Conservation (phyloP, 1,140 invertebrate species). For the Penaeus indicus region DNA sequence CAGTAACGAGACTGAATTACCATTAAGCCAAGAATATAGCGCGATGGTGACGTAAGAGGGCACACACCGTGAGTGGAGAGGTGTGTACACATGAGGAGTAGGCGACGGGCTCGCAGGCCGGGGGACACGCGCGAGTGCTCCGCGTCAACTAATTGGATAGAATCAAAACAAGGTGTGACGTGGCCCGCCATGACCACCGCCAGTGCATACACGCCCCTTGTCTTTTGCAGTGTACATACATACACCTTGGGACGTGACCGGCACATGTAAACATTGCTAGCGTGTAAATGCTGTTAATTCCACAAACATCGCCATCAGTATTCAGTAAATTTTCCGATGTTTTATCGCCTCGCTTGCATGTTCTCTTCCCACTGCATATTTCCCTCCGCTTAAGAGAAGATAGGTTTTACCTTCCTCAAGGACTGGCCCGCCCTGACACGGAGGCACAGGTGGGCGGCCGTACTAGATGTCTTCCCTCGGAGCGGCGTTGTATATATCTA, state of each 20-base stretch:
- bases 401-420: too few species aligned
- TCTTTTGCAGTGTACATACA: background rate
- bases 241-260: background rate
- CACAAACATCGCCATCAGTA: background rate
- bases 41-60: background rate
- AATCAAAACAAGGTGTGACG: slow-evolving; percentile 44
- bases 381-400: too few species aligned
- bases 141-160: slow-evolving; percentile 12
- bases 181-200: background rate
- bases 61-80: background rate
- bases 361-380: too few species aligned
- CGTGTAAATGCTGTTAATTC: background rate
- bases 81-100: background rate
- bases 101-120: background rate
- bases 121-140: slow-evolving; percentile 35
- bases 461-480: too few species aligned
- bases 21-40: background rate
- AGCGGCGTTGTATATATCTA: too few species aligned
- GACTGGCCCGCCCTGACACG: too few species aligned
- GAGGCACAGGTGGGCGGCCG: too few species aligned
- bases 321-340: too few species aligned
- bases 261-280: background rate
- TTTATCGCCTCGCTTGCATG: too few species aligned
- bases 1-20: too few species aligned
- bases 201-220: background rate